Base-by-base conservation (phyloP, 2,797 vertebrate species). In the Fistularia tabacaria region DNA sequence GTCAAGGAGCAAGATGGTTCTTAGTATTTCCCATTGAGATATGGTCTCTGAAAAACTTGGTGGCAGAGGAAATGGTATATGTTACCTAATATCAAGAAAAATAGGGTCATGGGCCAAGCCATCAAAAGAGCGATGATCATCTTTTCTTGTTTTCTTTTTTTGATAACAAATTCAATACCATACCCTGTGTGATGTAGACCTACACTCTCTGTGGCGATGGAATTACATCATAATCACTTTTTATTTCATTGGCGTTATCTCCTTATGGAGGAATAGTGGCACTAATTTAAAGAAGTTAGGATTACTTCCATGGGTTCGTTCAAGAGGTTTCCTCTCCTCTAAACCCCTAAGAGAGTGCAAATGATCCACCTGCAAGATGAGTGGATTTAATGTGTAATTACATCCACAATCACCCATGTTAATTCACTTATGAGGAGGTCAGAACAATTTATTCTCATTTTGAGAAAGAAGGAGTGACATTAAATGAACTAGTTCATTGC, bases 381-480 rank as follows among this genome's bases (percentile, higher is more conserved):
- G 79, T 85, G 73, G 73, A 76, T 73, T 46, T 88, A 87, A 87
- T 87, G 76, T 80, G 76, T 75, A 85, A 87, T 88, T 88, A 84
- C 76, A 82, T 76, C 75, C 79, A 83, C 81, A 83, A 79, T 86
- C 77, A 79, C 45, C 75, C 83, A 69, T 71, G 76, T 81, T 87
- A 87, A 87, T 84, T 79, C 76, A 83, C 63, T 87, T 81, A 48
- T 46, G 7, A 81, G 69, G 45, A 77, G 80, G 83, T 87, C 82
- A 76, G 62, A 45, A 65, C 71, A 70, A 84, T 86, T 81, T 57
- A 84, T 85, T 84, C 69, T 83, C 70, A 82, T 83, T 77, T 82
- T 77, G 52, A 69, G 60, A 73, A 81, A 81, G 54, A 45, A 45
- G 60, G 65, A 62, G 68, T 57, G 74, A 74, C 73, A 73, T 74